phyloP scores from a whole-genome alignment of 2,113 vertebrate species.

The Galeopterus variegatus region DNA sequence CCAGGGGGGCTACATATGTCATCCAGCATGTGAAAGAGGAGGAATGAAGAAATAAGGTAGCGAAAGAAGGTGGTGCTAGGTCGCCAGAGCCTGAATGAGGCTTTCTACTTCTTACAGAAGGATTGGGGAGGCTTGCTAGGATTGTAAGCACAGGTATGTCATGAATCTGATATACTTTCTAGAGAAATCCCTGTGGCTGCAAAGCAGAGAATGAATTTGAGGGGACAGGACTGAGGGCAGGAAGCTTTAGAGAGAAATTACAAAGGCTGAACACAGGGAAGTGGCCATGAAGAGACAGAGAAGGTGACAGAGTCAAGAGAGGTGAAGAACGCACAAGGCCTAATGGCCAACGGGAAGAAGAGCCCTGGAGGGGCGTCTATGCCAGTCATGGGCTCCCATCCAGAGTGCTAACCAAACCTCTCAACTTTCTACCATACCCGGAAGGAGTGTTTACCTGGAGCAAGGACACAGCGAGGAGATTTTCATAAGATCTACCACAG shows the following conservation, averaged over 20 bases:
- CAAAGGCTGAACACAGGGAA: neutral
- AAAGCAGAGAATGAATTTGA: neutral
- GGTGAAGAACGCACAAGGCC: neutral
- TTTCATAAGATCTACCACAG: neutral
- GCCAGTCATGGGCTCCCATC: neutral
- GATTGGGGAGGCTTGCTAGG: neutral
- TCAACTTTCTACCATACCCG: neutral
- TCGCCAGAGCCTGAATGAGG: neutral
- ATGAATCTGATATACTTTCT: neutral
- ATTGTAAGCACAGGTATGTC: neutral
- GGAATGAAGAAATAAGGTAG: neutral
- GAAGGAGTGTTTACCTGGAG: neutral
- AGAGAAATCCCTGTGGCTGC: neutral
- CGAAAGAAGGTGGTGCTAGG: neutral
- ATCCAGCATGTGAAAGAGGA: neutral
- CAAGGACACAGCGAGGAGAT: neutral
- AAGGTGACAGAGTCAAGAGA: neutral
- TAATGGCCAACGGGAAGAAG: neutral
- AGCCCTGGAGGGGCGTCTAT: neutral
- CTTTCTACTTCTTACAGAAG: neutral
- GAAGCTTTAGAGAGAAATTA: neutral
- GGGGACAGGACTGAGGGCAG: neutral
- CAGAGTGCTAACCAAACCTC: neutral
- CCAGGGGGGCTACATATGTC: neutral
- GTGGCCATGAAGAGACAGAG: neutral